phyloP scores from a whole-genome alignment of 2,113 vertebrate species.

The Lophochroa leadbeateri region DNA sequence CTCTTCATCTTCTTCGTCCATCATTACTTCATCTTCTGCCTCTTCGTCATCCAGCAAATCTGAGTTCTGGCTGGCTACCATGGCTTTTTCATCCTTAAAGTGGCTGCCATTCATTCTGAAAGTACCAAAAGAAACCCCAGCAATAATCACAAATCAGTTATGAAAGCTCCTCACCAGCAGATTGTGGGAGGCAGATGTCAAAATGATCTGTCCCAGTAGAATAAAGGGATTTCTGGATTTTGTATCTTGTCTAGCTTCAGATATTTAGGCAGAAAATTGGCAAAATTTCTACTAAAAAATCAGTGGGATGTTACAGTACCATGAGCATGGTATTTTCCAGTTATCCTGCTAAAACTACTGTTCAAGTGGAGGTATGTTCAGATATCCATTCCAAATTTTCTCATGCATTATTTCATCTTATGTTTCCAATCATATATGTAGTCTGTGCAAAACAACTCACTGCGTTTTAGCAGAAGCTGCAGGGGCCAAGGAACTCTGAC shows the following conservation, averaged over 20 bases:
- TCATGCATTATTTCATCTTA: constrained; percentile 10
- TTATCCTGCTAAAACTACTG: constrained; percentile 5
- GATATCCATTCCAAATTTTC: constrained; percentile 41
- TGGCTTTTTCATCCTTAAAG: constrained; percentile 88
- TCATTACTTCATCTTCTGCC: constrained; percentile 86
- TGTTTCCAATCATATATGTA: background rate
- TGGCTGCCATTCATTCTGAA: constrained; percentile 88
- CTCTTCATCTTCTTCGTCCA: constrained; percentile 89
- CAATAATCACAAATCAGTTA: background rate
- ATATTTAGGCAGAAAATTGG: background rate
- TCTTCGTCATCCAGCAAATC: constrained; percentile 91
- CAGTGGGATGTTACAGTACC: background rate
- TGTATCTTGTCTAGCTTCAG: background rate
- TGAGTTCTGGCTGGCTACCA: constrained; percentile 81
- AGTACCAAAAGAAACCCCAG: constrained; percentile 4
- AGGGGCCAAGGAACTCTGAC: background rate
- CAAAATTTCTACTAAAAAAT: background rate
- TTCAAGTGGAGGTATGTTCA: background rate
- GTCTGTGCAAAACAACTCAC: constrained; percentile 14
- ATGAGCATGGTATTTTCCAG: background rate
- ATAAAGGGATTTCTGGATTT: background rate
- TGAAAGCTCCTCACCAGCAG: background rate
- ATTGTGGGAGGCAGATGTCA: background rate
- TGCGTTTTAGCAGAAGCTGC: constrained; percentile 23
- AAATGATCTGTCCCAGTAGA: background rate